These are phyloP conservation scores for Proterorhinus semilunaris DNA, from an alignment of 2,113 vertebrate genomes.

Conservation along the genomic window DNA sequence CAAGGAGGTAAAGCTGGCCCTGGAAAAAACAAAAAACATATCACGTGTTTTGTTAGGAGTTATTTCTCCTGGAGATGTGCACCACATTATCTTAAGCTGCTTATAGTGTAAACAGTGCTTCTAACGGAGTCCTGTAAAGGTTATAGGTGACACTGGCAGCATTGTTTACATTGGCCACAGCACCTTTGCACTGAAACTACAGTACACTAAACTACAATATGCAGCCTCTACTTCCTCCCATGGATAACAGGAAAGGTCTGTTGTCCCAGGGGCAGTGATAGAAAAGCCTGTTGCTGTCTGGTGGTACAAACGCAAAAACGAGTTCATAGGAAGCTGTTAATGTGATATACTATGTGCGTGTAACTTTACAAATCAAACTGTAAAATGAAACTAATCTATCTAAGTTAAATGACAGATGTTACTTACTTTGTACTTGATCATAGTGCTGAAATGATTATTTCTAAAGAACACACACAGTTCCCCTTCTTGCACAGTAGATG, in stretches of 20 bases:
- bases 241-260: constrained; percentile 67
- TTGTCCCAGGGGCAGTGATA: constrained; percentile 32
- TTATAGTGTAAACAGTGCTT: constrained; percentile 14
- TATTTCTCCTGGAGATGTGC: background rate
- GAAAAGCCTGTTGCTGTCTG: background rate
- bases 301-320: no score
- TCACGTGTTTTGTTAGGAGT: background rate
- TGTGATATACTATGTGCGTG: background rate
- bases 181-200: constrained; percentile 26
- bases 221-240: constrained; percentile 47
- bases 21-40: constrained; percentile 53
- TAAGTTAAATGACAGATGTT: background rate
- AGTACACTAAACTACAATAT: background rate
- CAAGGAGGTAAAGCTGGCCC: constrained; percentile 96
- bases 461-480: constrained; percentile 99
- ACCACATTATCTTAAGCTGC: background rate
- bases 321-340: background rate
- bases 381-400: background rate
- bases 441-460: constrained; percentile 99
- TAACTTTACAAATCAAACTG: background rate
- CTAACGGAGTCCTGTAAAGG: constrained; percentile 9
- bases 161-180: constrained; percentile 49
- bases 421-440: constrained; percentile 96
- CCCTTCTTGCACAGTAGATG: constrained; percentile 94
- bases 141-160: constrained; percentile 21